phyloP scores from a whole-genome alignment of 2,888 invertebrate genomes.

The Chrysomela aeneicollis region DNA sequence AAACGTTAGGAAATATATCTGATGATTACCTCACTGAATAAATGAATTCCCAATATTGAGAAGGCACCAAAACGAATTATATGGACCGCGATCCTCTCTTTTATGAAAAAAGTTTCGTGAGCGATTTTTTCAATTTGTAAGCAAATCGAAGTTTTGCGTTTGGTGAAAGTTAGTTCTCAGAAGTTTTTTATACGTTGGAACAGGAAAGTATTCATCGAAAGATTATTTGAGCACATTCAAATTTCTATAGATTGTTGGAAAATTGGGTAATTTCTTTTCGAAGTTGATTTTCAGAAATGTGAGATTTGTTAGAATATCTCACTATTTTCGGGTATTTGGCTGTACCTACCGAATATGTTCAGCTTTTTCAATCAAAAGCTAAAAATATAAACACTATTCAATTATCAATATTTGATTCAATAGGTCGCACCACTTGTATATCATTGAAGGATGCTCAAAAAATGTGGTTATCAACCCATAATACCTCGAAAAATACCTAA shows the following conservation, averaged over 20 bases:
- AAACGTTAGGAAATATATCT: not conserved
- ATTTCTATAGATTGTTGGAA: not conserved
- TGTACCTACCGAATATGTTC: too few species aligned
- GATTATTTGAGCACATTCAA: constrained; percentile 10
- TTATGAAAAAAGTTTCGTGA: constrained; percentile 30
- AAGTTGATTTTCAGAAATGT: constrained; percentile 3
- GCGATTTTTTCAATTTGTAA: constrained; percentile 38
- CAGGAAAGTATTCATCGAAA: constrained; percentile 31
- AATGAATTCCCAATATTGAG: not conserved
- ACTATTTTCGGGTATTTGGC: too few species aligned
- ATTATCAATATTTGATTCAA: too few species aligned
- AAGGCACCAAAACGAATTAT: not conserved
- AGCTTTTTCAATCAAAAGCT: too few species aligned
- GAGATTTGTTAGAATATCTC: too few species aligned
- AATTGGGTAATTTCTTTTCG: not conserved
- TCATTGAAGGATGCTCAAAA: too few species aligned
- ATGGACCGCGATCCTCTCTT: not conserved
- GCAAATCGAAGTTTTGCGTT: constrained; percentile 37
- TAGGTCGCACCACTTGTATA: too few species aligned
- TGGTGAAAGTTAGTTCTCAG: constrained; percentile 26
- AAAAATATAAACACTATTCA: too few species aligned
- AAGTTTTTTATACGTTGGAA: constrained; percentile 16
- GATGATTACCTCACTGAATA: not conserved
- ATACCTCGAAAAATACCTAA: too few species aligned
- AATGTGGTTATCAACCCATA: too few species aligned